Conservation (phyloP, 2,797 vertebrate genomes). For the Gymnopithys bicolor region DNA sequence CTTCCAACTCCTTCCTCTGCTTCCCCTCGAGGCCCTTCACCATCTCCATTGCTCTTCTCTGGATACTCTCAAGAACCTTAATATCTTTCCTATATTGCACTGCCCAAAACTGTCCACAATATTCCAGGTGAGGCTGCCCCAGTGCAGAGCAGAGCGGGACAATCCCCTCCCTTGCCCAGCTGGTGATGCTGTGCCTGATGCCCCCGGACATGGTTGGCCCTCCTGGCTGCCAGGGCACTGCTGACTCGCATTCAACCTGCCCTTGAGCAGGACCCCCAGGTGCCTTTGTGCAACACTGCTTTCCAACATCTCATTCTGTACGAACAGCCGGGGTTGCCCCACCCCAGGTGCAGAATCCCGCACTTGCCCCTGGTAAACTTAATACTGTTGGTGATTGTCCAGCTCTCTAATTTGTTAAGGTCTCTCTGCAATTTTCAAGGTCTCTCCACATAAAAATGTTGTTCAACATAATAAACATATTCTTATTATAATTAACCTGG, state of each 20-base stretch:
- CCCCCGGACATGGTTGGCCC: fast-evolving
- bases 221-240: neutral
- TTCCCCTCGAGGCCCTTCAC: neutral
- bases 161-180: neutral
- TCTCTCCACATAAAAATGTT: neutral
- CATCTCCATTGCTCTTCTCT: neutral
- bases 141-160: neutral
- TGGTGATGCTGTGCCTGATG: neutral
- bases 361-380: neutral
- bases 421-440: neutral
- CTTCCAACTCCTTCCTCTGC: neutral
- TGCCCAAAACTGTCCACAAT: neutral
- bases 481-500: neutral
- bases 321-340: neutral
- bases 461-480: neutral
- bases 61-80: neutral
- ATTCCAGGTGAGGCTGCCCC: neutral
- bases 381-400: neutral
- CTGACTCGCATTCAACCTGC: neutral
- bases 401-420: neutral
- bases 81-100: neutral
- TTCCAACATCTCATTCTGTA: neutral
- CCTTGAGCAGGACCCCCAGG: neutral
- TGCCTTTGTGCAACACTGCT: neutral
- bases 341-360: neutral